These are phyloP conservation scores for Cabera pusaria DNA, from an alignment of 2,888 invertebrate genomes.

Conservation along the genomic window DNA sequence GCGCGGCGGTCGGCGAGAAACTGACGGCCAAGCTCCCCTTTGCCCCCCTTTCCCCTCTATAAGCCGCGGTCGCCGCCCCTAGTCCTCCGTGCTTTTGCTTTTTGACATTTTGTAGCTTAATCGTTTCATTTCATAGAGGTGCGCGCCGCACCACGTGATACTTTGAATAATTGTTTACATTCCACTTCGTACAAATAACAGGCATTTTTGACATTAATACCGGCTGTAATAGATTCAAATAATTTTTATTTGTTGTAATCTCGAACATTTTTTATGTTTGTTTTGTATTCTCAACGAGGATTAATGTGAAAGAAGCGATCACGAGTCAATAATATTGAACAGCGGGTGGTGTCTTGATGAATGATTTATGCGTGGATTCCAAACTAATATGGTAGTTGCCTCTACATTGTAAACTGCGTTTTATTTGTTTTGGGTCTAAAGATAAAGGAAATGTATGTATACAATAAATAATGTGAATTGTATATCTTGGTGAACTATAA, in stretches of 20 bases:
- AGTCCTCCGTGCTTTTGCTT: constrained; percentile 80
- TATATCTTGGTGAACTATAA: constrained; percentile 2
- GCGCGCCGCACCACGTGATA: constrained; percentile 63
- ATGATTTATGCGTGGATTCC: constrained; percentile 60
- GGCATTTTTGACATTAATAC: constrained; percentile 29
- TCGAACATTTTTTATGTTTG: constrained; percentile 37
- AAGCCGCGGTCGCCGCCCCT: constrained; percentile 81
- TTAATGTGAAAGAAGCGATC: constrained; percentile 54
- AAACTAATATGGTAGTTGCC: constrained; percentile 47
- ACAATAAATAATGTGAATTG: constrained; percentile 1
- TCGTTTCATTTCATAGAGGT: constrained; percentile 72
- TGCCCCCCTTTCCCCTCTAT: constrained; percentile 64
- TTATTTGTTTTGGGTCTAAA: constrained; percentile 28
- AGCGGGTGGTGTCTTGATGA: constrained; percentile 57
- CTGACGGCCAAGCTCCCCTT: constrained; percentile 75
- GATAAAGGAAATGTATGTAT: constrained; percentile 1
- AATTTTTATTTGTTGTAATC: constrained; percentile 32
- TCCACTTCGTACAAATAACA: constrained; percentile 35
- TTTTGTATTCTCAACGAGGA: constrained; percentile 43
- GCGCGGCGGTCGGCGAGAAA: constrained; percentile 78
- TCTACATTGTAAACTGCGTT: constrained; percentile 30
- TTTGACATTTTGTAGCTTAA: constrained; percentile 82
- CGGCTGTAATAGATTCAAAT: constrained; percentile 31
- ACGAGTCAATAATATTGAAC: constrained; percentile 52
- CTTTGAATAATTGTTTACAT: constrained; percentile 43